Conservation (phyloP, 2,113 vertebrate genomes). For the Orthonyx spaldingii region DNA sequence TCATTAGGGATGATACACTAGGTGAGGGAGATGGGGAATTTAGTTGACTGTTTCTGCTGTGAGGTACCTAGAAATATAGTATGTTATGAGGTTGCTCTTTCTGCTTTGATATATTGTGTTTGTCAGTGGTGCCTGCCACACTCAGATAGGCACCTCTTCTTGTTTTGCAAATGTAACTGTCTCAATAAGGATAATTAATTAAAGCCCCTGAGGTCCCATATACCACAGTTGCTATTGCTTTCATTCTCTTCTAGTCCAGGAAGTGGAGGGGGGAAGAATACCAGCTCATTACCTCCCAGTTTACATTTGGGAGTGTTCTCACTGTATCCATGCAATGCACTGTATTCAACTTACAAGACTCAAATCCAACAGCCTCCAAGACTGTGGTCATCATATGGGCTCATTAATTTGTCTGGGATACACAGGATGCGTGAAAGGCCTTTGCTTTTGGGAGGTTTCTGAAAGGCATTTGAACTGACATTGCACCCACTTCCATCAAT, state of each 20-base stretch:
- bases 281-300: background rate
- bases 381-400: background rate
- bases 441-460: background rate
- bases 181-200: conserved; percentile 47
- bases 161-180: conserved; percentile 34
- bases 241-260: background rate
- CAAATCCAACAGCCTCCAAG: background rate
- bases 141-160: conserved; percentile 41
- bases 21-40: conserved; percentile 46
- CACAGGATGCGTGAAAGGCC: background rate
- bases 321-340: rapidly evolving
- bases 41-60: conserved; percentile 13
- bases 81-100: background rate
- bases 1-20: conserved; percentile 52
- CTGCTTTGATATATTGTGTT: conserved; percentile 45
- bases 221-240: background rate
- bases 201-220: conserved; percentile 2
- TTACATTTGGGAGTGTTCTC: background rate
- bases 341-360: background rate
- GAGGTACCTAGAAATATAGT: conserved; percentile 24
- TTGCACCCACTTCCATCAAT: background rate
- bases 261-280: background rate
- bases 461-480: background rate
- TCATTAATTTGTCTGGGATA: background rate
- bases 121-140: conserved; percentile 25